Evolutionary conservation across 2,888 invertebrate genomes (phyloP).

Genomic region (Cantharis nigra): DNA sequence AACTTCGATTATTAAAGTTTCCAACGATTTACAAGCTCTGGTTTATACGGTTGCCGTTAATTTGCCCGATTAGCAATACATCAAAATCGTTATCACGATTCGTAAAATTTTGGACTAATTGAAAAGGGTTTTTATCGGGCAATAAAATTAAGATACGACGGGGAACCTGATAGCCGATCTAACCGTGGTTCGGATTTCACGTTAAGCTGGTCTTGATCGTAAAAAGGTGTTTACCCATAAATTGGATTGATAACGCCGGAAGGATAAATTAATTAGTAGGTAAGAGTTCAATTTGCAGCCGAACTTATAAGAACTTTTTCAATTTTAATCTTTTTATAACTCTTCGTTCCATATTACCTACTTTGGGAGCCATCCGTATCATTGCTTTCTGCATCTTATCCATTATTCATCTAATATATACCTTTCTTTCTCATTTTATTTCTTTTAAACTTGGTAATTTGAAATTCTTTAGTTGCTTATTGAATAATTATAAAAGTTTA

Average conservation of each 20-base stretch:
- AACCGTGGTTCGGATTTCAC: too few relatives aligned
- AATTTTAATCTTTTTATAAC: slow-evolving; percentile 1
- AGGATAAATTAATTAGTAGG: background rate
- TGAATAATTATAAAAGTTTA: background rate
- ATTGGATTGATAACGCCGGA: background rate
- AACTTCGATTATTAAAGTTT: background rate
- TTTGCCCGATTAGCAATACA: background rate
- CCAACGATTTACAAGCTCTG: background rate
- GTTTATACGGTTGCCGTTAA: background rate
- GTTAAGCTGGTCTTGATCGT: background rate
- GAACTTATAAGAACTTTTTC: background rate
- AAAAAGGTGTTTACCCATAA: background rate
- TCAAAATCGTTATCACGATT: background rate
- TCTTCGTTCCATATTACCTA: slow-evolving; percentile 2
- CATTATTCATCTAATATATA: slow-evolving; percentile 1
- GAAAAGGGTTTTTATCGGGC: background rate
- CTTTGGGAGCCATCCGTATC: background rate
- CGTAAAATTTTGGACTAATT: background rate
- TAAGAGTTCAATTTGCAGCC: slow-evolving; percentile 5
- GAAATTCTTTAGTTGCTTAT: background rate
- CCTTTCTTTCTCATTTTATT: background rate
- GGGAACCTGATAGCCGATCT: too few relatives aligned
- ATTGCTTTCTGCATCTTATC: slow-evolving; percentile 4
- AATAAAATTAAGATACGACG: background rate
- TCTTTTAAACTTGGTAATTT: background rate